A percentile compares a stretch with the other conserved stretches of the same genome.
Conservation (phyloP, 2,113 vertebrate genomes). For the Odocoileus hemionus region DNA sequence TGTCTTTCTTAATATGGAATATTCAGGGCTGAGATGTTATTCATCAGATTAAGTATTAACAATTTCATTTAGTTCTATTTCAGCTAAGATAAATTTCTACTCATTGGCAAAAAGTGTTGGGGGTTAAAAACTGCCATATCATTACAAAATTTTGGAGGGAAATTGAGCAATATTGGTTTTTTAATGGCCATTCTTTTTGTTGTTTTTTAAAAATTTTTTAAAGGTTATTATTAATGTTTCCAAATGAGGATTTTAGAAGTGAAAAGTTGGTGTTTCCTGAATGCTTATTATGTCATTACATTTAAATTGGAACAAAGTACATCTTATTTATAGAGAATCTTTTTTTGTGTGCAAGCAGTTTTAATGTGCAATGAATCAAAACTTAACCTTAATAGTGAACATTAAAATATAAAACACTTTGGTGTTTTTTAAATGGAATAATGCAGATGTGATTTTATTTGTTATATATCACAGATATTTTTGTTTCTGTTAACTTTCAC, state of each 20-base stretch:
- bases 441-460: neutral
- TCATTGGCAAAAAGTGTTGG: neutral
- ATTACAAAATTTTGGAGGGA: neutral
- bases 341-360: neutral
- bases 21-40: conserved; percentile 6
- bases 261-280: neutral
- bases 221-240: neutral
- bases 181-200: neutral
- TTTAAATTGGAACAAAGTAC: neutral
- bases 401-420: neutral
- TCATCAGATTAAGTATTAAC: conserved; percentile 23
- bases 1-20: conserved; percentile 8
- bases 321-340: neutral
- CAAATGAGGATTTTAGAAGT: conserved; percentile 2
- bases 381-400: neutral
- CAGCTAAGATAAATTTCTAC: conserved; percentile 7
- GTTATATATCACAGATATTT: neutral
- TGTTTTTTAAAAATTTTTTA: neutral
- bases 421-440: neutral
- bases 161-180: neutral
- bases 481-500: neutral
- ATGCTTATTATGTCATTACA: neutral
- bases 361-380: neutral
- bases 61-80: conserved; percentile 18
- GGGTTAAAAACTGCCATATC: neutral